Evolutionary conservation across 2,113 vertebrate species (phyloP).

Genomic region (Neotragus pygmaeus): DNA sequence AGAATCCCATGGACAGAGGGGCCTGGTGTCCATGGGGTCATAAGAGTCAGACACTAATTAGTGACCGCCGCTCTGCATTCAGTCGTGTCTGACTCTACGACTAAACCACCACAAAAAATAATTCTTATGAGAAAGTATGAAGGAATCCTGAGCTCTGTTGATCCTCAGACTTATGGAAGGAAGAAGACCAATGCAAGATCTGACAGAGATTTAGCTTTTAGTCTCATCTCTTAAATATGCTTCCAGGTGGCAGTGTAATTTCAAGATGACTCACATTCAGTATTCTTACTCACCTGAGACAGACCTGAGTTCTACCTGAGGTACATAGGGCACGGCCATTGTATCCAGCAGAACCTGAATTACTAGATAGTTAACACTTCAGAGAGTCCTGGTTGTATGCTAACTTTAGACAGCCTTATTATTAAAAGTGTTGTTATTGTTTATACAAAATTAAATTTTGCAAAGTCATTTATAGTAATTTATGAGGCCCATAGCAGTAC

Average conservation of each 20-base stretch:
- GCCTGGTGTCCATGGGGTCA: background rate
- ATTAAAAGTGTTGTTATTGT: background rate
- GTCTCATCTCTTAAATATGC: background rate
- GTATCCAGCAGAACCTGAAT: slow-evolving; percentile 46
- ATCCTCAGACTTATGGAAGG: background rate
- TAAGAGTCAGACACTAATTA: background rate
- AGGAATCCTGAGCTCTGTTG: background rate
- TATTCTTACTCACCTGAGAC: slow-evolving; percentile 12
- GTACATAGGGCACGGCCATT: background rate
- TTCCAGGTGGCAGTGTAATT: slow-evolving; percentile 35
- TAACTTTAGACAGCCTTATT: slow-evolving; percentile 3
- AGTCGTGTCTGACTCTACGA: background rate
- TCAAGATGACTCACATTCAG: background rate
- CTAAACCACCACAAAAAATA: background rate
- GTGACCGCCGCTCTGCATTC: no score
- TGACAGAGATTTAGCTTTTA: background rate
- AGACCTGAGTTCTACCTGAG: background rate
- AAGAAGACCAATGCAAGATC: background rate
- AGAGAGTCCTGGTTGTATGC: background rate
- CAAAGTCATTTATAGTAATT: background rate
- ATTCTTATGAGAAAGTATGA: background rate
- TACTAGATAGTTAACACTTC: slow-evolving; percentile 30
- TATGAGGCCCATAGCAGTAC: background rate
- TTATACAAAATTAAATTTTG: background rate
- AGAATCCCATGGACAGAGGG: background rate